A percentile compares a stretch with the other conserved stretches of the same genome.
These are phyloP conservation scores for Salvelinus alpinus DNA, from an alignment of 2,113 vertebrate genomes.

Conservation along the genomic window DNA sequence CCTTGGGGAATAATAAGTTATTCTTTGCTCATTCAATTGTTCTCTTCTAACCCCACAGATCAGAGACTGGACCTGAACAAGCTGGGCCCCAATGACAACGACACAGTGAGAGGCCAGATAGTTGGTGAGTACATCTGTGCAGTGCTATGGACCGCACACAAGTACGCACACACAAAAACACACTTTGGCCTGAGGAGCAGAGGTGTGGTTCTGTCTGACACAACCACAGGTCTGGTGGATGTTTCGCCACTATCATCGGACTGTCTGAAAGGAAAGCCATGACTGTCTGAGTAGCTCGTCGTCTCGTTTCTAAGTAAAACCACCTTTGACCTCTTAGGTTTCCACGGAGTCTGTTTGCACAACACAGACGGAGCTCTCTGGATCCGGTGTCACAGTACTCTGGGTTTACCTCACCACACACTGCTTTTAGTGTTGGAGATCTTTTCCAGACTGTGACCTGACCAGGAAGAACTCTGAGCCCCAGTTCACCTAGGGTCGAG, in stretches of 20 bases:
- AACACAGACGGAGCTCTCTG: neutral
- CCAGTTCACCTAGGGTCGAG: no score
- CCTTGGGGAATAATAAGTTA: neutral
- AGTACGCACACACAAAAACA: neutral
- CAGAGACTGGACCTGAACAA: constrained; percentile 95
- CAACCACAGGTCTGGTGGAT: neutral
- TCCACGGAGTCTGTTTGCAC: neutral
- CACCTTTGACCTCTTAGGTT: neutral
- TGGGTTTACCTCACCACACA: no score
- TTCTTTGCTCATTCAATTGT: neutral
- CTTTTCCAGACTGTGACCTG: no score
- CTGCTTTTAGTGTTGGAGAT: no score
- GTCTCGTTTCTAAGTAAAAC: neutral
- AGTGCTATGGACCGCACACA: neutral
- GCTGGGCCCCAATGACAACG: constrained; percentile 93
- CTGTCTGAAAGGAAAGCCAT: neutral
- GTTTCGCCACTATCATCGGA: neutral
- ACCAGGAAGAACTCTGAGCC: no score
- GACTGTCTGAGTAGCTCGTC: neutral
- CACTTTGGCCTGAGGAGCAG: neutral
- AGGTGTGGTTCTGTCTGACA: neutral
- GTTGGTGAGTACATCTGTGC: constrained; percentile 80
- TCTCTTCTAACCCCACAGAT: constrained; percentile 70
- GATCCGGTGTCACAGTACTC: no score
- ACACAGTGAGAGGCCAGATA: constrained; percentile 95